phyloP scores from a whole-genome alignment of 1,140 invertebrate genomes.

The Meteorus sp. region DNA sequence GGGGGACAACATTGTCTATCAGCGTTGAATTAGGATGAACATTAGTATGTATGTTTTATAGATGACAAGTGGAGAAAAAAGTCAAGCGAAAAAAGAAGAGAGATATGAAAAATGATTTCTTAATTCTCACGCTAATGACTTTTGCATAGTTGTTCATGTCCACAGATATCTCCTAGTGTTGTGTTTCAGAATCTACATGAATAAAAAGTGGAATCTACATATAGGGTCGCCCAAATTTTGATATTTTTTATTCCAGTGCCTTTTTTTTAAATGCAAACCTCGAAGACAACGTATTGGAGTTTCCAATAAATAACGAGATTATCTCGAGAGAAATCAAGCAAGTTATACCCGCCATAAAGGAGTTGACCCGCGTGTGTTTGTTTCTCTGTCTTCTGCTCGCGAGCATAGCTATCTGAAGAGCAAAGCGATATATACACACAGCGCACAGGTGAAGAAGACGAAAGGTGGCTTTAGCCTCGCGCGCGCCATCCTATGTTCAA shows the following conservation, averaged over 20 bases:
- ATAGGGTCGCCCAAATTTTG: too few species aligned
- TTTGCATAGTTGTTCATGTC: too few species aligned
- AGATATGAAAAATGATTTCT: too few species aligned
- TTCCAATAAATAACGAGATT: conserved; percentile 59
- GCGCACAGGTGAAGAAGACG: conserved; percentile 13
- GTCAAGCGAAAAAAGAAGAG: too few species aligned
- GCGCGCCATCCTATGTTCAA: conserved; percentile 1
- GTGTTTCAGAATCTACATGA: too few species aligned
- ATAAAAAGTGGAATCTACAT: too few species aligned
- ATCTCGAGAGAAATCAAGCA: conserved; percentile 57
- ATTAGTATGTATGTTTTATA: not conserved
- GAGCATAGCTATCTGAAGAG: too few species aligned
- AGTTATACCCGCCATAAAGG: conserved; percentile 57
- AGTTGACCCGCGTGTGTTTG: conserved; percentile 42
- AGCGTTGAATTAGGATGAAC: conserved; percentile 16
- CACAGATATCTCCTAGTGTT: too few species aligned
- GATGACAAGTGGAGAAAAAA: too few species aligned
- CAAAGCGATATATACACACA: conserved; percentile 9
- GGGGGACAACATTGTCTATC: conserved; percentile 1
- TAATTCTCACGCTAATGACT: too few species aligned
- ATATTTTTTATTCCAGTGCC: too few species aligned
- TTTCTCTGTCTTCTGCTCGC: too few species aligned
- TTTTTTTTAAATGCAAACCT: conserved; percentile 38
- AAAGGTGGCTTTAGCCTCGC: conserved; percentile 9
- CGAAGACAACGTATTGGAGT: conserved; percentile 38